Evolutionary conservation across 2,797 vertebrate species (phyloP), one percentile per base, ranked within the genome.

Genomic region (Neosalanx taihuensis): DNA sequence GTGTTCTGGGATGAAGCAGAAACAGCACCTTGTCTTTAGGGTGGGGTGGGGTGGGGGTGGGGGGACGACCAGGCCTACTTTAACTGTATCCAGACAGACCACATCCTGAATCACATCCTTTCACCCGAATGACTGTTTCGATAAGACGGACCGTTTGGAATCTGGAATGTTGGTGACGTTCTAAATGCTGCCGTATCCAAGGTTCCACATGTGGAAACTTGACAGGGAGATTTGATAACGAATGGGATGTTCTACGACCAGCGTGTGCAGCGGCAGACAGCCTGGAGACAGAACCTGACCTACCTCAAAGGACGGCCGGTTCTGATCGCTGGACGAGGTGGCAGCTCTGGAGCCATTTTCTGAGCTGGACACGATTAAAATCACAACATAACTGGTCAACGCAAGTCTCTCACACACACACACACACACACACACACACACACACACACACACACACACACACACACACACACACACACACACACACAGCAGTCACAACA

Each of bases 291-390:
- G 51, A 17, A 5, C 15, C 18, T 51, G 15, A 51, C 2, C 3
- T 18, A 96, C 97, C 94, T 98, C 95, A n/a, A 96, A 94, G 0
- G 92, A 83, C 41, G 93, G 90, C 58, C 93, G 92, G 87, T 85
- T 94, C 84, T 94, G 95, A 51, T 95, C 94, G 0, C 89, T 81
- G 75, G 89, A 80, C 51, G 95, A 91, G 0, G 94, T 85, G 1
- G 93, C 92, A 37, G 95, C 93, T 53, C 89, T 89, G 15, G 94
- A 95, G 26, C 89, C 92, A 80, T 94, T 96, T 82, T 96, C 96
- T 68, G 89, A 30, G 15, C 93, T 98, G 88, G 80, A 89, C 68
- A 0, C 65, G 79, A 35, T 87, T 53, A 63, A 20, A 20, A 69
- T 63, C 59, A 35, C 29, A 69, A 10, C 51, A 53, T 15, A 17